Evolutionary conservation across 1,140 invertebrate genomes (phyloP).

Genomic region (Tetraneura akinire): DNA sequence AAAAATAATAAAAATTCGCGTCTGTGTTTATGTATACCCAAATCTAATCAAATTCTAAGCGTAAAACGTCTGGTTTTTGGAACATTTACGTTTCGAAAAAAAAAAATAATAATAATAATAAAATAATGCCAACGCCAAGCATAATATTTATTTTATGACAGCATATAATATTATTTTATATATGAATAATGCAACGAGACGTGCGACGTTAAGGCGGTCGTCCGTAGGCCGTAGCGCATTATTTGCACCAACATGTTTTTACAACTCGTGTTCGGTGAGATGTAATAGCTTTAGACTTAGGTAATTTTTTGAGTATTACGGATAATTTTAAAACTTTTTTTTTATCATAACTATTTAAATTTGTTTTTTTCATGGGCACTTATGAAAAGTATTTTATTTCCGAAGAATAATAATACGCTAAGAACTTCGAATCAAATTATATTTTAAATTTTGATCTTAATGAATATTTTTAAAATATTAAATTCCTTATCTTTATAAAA

Average conservation of each 20-base stretch:
- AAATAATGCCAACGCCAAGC: neutral
- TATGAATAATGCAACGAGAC: conserved; percentile 23
- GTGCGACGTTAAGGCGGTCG: neutral
- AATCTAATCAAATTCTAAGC: neutral
- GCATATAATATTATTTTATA: neutral
- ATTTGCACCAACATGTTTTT: neutral
- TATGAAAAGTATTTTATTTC: no score
- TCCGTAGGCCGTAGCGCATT: neutral
- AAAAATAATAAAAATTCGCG: no score
- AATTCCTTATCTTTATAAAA: no score
- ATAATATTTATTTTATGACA: neutral
- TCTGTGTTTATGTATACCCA: no score
- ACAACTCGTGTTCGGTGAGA: neutral
- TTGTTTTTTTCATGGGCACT: no score
- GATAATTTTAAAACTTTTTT: no score
- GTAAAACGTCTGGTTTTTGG: neutral
- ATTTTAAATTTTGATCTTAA: no score
- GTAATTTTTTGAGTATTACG: no score
- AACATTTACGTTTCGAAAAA: neutral
- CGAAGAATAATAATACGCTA: no score
- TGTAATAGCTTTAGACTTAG: neutral
- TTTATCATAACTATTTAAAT: no score
- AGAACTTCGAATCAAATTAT: no score
- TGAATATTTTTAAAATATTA: no score
- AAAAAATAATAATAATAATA: neutral